phyloP scores from a whole-genome alignment of 2,113 vertebrate species.

The Spheniscus mendiculus region DNA sequence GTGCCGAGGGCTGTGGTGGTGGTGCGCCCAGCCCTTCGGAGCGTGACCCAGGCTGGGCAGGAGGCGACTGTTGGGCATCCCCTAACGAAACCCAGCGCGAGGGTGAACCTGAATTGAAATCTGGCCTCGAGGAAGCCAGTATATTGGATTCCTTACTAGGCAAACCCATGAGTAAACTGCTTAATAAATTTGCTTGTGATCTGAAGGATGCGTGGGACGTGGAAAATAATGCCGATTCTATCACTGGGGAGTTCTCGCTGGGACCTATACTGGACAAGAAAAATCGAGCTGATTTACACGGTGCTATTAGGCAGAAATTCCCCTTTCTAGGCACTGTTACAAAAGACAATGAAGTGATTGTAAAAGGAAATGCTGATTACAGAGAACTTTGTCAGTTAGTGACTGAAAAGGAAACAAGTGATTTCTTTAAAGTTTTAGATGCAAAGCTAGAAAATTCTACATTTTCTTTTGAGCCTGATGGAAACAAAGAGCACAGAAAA shows the following conservation, averaged over 20 bases:
- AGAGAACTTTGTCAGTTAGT: constrained; percentile 85
- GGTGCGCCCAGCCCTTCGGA: accelerated
- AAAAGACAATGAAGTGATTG: constrained; percentile 82
- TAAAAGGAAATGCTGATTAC: constrained; percentile 86
- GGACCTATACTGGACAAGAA: constrained; percentile 83
- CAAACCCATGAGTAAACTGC: constrained; percentile 61
- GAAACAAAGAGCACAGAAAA: constrained; percentile 86
- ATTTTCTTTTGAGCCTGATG: constrained; percentile 86
- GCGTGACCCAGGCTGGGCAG: background rate
- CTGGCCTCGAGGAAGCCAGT: background rate
- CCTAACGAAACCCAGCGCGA: background rate
- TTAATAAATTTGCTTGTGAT: constrained; percentile 77
- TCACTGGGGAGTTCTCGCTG: constrained; percentile 75
- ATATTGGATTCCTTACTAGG: constrained; percentile 77
- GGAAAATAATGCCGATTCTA: background rate
- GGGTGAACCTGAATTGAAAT: background rate
- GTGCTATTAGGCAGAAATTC: constrained; percentile 84
- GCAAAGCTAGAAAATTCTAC: constrained; percentile 84
- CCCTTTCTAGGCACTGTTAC: constrained; percentile 89
- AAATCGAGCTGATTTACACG: constrained; percentile 83
- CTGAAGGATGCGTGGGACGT: constrained; percentile 58
- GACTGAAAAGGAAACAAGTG: constrained; percentile 85
- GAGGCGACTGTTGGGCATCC: background rate
- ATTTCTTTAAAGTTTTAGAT: constrained; percentile 91
- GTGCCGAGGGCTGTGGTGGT: background rate